Base-by-base conservation (phyloP, 2,888 invertebrate genomes). In the Gandaritis pyraliata region DNA sequence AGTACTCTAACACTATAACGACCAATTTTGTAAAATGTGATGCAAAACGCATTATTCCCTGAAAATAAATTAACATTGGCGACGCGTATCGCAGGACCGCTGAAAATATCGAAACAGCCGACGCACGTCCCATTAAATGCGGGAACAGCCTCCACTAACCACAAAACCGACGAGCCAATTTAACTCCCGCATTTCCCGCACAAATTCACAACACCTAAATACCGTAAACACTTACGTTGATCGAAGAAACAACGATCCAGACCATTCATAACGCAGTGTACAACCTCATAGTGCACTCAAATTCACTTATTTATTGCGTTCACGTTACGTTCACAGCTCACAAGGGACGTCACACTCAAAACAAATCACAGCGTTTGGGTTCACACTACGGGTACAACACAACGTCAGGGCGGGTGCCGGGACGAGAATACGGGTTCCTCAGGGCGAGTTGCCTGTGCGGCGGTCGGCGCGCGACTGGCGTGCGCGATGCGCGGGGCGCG, bases 201-300 rank as follows among this genome's bases (percentile, higher is more conserved):
- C 66, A 72, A 33, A 71, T 69, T 58, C 66, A 68, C 68, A 64
- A 69, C 62, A 74, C 75, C 76, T 82, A 85, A 85, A 84, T 81
- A 81, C 72, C 73, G 74, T 75, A 76, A 77, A 77, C 78, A 88
- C 92, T 92, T 87, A 92, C 92, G 92, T 90, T 92, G 92, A 89
- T 92, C 92, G 88, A 92, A 92, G 88, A 92, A 92, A 85, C 92
- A 91, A 85, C 91, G 90, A 87, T 92, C 92, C 88, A 92, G 86
- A 88, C 92, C 92, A 92, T 91, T 92, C 92, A 92, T 92, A 87
- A 91, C 92, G 86, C 83, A 82, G 80, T 78, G 75, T 81, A 87
- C 83, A 88, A 87, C 88, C 82, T 85, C 91, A 92, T 92, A 89
- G 84, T 90, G 90, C 90, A 91, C 91, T 58, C 81, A 71, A 86